Evolutionary conservation across 2,888 invertebrate genomes (phyloP), one percentile per base, ranked within the genome.

Genomic region (Drosophila anceps): DNA sequence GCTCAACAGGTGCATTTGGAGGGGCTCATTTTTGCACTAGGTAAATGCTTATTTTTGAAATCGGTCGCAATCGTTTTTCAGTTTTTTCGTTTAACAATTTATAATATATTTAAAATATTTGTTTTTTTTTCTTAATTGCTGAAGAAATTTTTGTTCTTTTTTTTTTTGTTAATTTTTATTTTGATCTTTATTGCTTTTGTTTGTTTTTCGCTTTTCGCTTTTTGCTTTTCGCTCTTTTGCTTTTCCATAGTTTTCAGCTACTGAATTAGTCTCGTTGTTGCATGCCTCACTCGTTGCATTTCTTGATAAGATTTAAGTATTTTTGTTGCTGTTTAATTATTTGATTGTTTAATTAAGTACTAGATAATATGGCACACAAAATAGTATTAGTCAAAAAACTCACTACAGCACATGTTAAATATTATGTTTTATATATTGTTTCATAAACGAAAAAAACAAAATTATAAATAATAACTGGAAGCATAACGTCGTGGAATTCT

Each of bases 361-460:
- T 62, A 68, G 65, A 72, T 51, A 83, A 80, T 80, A 85, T 84
- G 86, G 86, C 86, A 85, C 85, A 84, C 69, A 80, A 77, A 81
- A 81, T 67, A 64, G 67, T 75, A 80, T 84, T 86, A 82, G 86
- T 86, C 69, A 81, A 72, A 80, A 79, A 80, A 79, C 73, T 82
- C 76, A 86, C 85, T 86, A 88, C 88, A 74, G 84, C 88, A 88
- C 85, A 88, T 88, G 86, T 88, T 86, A 88, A 82, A 75, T 60
- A 60, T 60, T 65, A 24, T 50, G 5, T 24, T 10, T 33, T 24
- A 24, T 12, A 54, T 37, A 44, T 24, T 54, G 10, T 39, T 37
- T 27, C 18, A 39, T 27, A 39, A 50, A 63, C 46, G 54, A 48
- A 58, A 31, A 48, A 20, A 18, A 15, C 7, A 15, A 39, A 43